Base-by-base conservation (phyloP, 2,113 vertebrate genomes). In the Rattus rattus region DNA sequence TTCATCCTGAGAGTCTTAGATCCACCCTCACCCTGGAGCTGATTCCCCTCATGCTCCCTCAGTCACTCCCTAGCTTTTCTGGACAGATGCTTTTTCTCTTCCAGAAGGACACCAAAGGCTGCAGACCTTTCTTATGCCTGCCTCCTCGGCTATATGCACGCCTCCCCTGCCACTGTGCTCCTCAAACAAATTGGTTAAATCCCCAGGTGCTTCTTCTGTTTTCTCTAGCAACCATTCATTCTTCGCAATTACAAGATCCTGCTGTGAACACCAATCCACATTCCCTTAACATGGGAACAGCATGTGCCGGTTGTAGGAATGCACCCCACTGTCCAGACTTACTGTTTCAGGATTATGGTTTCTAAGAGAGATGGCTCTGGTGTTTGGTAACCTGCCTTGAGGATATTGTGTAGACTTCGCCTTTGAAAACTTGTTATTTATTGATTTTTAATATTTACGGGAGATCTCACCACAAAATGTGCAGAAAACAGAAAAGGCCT, bases 271-370 rank as follows among this genome's bases (percentile, higher is more conserved):
- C 70, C 89, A 80, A 77, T 20, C 17, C 22, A 52, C 43, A 54
- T 94, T 91, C 87, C 92, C 88, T 93, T 91, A 81, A 85, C 59
- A 81, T 88, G 87, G 76, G 92, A 95, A 94, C 92, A 96, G 89
- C 56, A 2, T 88, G 94, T 92, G 26, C 33, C 86, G 91, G 67
- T 52, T 88, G 92, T n/a, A 70, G 89, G 93, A 85, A 17, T 47
- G 75, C 1, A 2, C 92, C 85, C 86, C 72, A 86, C 72, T 75
- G 81, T 52, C 56, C 76, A 84, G 76, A 65, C 85, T 80, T 92
- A 91, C 92, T 87, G 67, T 95, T 96, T 56, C 3, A 52, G 85
- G 93, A 92, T 94, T 88, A 70, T 16, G 63, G 91, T 95, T 97
- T 94, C 91, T 75, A 94, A 89, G 72, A 90, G 95, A 92, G 43